Evolutionary conservation across 2,888 invertebrate genomes (phyloP).

Genomic region (Dioctria rufipes): DNA sequence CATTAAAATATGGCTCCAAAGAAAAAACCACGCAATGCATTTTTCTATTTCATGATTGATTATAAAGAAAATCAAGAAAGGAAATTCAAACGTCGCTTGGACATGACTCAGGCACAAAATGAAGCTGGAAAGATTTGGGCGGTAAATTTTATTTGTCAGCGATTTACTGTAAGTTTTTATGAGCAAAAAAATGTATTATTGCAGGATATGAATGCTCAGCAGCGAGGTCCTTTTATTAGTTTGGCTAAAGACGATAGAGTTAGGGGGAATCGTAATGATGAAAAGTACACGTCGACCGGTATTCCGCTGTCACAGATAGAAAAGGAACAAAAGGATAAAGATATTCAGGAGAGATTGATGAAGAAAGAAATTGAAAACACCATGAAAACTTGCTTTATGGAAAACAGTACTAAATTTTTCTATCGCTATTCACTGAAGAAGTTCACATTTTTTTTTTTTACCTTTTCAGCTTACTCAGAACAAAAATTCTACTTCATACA

Average conservation of each 20-base stretch:
- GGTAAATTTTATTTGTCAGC: conserved; percentile 60
- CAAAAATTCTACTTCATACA: conserved; percentile 65
- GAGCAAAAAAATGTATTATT: neutral
- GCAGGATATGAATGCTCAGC: conserved; percentile 61
- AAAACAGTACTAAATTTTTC: conserved; percentile 61
- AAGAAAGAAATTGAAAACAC: conserved; percentile 65
- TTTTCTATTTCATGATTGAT: conserved; percentile 40
- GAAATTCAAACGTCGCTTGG: conserved; percentile 53
- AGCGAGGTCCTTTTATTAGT: conserved; percentile 64
- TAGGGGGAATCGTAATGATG: conserved; percentile 7
- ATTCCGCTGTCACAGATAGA: conserved; percentile 62
- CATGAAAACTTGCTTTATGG: conserved; percentile 61
- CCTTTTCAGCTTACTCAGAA: conserved; percentile 64
- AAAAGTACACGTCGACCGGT: conserved; percentile 65
- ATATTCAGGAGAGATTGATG: conserved; percentile 61
- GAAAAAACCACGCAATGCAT: conserved; percentile 26
- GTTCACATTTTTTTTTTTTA: neutral
- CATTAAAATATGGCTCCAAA: conserved; percentile 33
- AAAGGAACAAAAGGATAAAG: conserved; percentile 61
- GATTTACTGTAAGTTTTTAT: neutral
- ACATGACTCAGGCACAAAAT: conserved; percentile 60
- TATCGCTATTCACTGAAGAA: conserved; percentile 4
- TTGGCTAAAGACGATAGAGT: conserved; percentile 62
- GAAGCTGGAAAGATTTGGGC: conserved; percentile 65
- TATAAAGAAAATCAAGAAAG: conserved; percentile 15